Base-by-base conservation (phyloP, 1,140 invertebrate genomes). In the Halesus radiatus region DNA sequence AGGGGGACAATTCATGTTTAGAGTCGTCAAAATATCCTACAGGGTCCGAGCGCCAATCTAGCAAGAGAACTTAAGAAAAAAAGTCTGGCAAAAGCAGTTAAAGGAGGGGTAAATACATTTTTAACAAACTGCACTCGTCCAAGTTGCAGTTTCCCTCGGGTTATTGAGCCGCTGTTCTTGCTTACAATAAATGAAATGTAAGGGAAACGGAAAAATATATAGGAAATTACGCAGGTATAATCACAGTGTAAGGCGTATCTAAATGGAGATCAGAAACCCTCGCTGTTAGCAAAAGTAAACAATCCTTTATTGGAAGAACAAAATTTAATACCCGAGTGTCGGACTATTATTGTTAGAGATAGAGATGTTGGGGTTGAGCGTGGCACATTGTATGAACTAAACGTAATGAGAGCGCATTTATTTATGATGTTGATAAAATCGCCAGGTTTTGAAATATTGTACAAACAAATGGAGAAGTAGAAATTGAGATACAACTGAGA, bases 181-280 rank as follows among this genome's bases (percentile, higher is more conserved):
- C 68, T 53, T 50, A 50, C 68, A 72, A 72, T 72, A 72, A 72
- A 72, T 72, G 68, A 72, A 72, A 72, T 26, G 68, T 52, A 72
- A 72, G 45, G 68, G 50, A 52, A 72, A 23, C 10, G n/a, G 18
- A 72, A 26, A 72, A 54, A 72, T 26, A 20, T 52, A 72, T 72
- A 45, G 68, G 68, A 52, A 72, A 72, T 72, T 72, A 72, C 68
- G 68, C 68, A 72, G 45, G 37, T 72, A 52, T 72, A 72, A 72
- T 72, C 68, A 72, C 68, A 72, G 68, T 52, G 68, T 16, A 52
- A 26, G 50, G 68, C 22, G 68, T 53, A 72, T 72, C 68, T 72
- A 72, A 72, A 72, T 72, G 68, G 68, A 53, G 68, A 72, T 72
- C 68, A 22, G 68, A 53, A 53, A 72, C 68, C 20, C 50, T 53